phyloP scores from a whole-genome alignment of 2,888 invertebrate species.

The Pammene fasciana region DNA sequence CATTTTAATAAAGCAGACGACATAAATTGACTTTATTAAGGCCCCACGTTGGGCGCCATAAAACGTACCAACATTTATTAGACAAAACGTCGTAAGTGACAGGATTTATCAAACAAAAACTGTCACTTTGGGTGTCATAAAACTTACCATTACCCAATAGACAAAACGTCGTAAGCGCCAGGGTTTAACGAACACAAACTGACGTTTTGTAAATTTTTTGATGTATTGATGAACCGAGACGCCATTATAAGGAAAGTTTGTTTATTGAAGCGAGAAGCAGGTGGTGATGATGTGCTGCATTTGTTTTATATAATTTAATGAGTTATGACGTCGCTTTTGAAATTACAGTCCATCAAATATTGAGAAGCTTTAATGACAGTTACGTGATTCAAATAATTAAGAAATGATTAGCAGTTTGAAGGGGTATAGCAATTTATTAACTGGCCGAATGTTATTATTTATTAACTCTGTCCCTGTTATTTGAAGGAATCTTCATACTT shows the following conservation, averaged over 20 bases:
- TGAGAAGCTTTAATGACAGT: background rate
- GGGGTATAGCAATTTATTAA: too few species aligned
- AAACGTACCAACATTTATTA: conserved; percentile 52
- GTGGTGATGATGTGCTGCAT: conserved; percentile 29
- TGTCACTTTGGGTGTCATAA: conserved; percentile 56
- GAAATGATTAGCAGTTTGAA: too few species aligned
- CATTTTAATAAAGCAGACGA: conserved; percentile 50
- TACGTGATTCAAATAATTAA: too few species aligned
- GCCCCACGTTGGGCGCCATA: conserved; percentile 58
- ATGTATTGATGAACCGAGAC: conserved; percentile 54
- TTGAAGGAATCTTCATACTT: too few species aligned
- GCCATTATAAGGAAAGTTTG: conserved; percentile 59
- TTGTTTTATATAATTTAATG: conserved; percentile 26
- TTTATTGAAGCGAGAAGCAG: conserved; percentile 51
- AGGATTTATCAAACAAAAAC: background rate
- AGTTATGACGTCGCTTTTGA: background rate
- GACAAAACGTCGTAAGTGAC: background rate
- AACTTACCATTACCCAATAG: conserved; percentile 50
- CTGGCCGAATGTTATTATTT: too few species aligned
- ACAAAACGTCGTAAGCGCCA: background rate
- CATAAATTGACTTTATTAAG: conserved; percentile 62
- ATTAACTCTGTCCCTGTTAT: too few species aligned
- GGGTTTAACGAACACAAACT: background rate
- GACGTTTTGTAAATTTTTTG: background rate
- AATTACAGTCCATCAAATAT: background rate